Base-by-base conservation (phyloP, 2,113 vertebrate species). In the Melanerpes aurifrons region DNA sequence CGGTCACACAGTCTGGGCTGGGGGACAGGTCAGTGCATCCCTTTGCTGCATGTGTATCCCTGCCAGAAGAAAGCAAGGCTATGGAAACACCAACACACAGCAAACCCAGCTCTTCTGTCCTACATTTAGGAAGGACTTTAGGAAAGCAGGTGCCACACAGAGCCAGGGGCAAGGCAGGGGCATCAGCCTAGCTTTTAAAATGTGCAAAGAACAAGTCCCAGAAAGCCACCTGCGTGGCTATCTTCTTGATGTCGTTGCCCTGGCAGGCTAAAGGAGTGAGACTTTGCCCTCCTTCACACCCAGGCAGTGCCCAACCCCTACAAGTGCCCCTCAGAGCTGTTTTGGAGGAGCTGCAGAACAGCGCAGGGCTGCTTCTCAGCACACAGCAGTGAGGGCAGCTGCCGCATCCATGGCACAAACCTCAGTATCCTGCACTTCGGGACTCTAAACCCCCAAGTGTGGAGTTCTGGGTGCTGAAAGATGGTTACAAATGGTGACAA, bases 21-120 rank as follows among this genome's bases (percentile, higher is more conserved):
- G 96, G 29, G 76, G 84, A 48, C 31, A 91, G 63, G 43, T 86
- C 43, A 3, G 84, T 21, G 85, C 87, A 94, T 83, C 82, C 90
- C 19, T 88, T 84, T 4, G 93, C 95, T 86, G 95, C 95, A 74
- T 86, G 90, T 2, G 90, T 96, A 78, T 98, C 97, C 97, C 98
- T 98, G 97, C 28, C 10, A 82, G 91, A 66, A 89, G 81, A 96
- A 80, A 93, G 26, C 54, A 47, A 75, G 35, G 11, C 58, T 70
- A 12, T 0, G 8, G 68, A 18, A 92, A 58, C 24, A 29, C 9
- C 2, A 28, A 47, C 43, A 24, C 2, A 7, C 54, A 61, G 50
- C 70, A 40, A 16, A 53, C 18, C 40, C 59, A 17, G n/a, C 10
- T 59, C 29, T 70, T 31, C 12, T 4, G 45, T n/a, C 58, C 24